phyloP scores from a whole-genome alignment of 2,888 invertebrate species.

The Volucella inflata region DNA sequence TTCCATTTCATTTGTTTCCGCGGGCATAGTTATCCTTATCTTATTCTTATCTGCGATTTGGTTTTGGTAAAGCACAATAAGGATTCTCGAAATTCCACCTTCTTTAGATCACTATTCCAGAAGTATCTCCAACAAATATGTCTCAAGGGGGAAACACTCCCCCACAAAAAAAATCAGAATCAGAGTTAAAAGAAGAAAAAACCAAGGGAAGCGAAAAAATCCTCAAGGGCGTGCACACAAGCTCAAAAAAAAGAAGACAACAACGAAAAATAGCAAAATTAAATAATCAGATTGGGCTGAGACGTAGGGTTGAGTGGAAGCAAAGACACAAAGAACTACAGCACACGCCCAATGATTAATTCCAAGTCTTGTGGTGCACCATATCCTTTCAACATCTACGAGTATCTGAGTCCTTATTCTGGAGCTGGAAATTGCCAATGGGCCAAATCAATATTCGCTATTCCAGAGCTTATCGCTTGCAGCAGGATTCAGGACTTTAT shows the following conservation, averaged over 20 bases:
- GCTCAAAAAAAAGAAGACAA: neutral
- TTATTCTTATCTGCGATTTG: conserved; percentile 57
- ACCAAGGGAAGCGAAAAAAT: neutral
- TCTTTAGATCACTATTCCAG: conserved; percentile 9
- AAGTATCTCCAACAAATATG: conserved; percentile 44
- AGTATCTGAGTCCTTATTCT: conserved; percentile 4
- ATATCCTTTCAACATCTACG: neutral
- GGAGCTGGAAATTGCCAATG: conserved; percentile 46
- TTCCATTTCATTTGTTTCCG: conserved; percentile 65
- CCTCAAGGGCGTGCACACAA: conserved; percentile 38
- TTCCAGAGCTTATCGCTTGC: conserved; percentile 41
- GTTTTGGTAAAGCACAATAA: conserved; percentile 11
- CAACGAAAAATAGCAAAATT: conserved; percentile 50
- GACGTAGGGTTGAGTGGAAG: neutral
- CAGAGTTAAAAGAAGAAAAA: conserved; percentile 21
- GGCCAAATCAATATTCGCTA: conserved; percentile 67
- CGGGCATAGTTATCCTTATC: conserved; percentile 49
- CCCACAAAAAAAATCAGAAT: conserved; percentile 6
- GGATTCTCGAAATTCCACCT: conserved; percentile 22
- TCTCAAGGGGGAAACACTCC: conserved; percentile 38
- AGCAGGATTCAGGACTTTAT: conserved; percentile 13
- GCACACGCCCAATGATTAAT: neutral
- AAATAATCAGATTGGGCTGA: conserved; percentile 33
- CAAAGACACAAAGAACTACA: conserved; percentile 8
- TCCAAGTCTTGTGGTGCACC: neutral